Base-by-base conservation (phyloP, 2,797 vertebrate genomes). In the Oreochromis grahami region DNA sequence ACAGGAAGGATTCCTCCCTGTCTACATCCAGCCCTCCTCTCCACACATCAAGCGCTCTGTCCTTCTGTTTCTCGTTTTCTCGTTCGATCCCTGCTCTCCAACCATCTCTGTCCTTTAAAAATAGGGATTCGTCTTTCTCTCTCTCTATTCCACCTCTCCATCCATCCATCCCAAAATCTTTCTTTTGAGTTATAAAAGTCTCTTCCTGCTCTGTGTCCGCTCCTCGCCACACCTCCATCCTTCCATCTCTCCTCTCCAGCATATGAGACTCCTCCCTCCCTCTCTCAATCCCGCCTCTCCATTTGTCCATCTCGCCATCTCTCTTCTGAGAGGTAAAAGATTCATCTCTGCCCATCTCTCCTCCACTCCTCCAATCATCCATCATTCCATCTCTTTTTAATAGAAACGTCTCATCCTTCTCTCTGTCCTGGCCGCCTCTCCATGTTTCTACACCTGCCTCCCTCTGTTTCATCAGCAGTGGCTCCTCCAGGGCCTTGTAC, bases 401-500 rank as follows among this genome's bases (percentile, higher is more conserved):
- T 45, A 95, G 90, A 84, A 94, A 95, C 0, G 93, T 89, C 86
- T 95, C 93, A 0, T 95, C 94, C 78, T 93, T 93, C 34, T 94
- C 94, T 81, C 91, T 80, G 32, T 93, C 93, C 85, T 87, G 92
- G 43, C 84, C 86, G 1, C 89, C 87, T 78, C 92, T 81, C 95
- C 95, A 95, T 3, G 92, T 70, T 5, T 95, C 95, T 3, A 85
- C 55, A 5, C 87, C 51, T 5, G 83, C 80, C 21, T 95, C 94
- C 85, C 93, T 92, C 87, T 94, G 93, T 38, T 93, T 94, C 89
- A 93, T 91, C 84, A 96, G 88, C 81, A 96, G 92, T 0, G 96
- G 95, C 85, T 98, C 97, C 91, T 98, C 98, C 89, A 98, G 95
- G 74, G 97, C 98, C 90, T 98, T 98, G 94, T 98, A 98, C 84